Evolutionary conservation across 2,113 vertebrate genomes (phyloP), one percentile per base, ranked within the genome.

Genomic region (Gnathonemus longibarbis): DNA sequence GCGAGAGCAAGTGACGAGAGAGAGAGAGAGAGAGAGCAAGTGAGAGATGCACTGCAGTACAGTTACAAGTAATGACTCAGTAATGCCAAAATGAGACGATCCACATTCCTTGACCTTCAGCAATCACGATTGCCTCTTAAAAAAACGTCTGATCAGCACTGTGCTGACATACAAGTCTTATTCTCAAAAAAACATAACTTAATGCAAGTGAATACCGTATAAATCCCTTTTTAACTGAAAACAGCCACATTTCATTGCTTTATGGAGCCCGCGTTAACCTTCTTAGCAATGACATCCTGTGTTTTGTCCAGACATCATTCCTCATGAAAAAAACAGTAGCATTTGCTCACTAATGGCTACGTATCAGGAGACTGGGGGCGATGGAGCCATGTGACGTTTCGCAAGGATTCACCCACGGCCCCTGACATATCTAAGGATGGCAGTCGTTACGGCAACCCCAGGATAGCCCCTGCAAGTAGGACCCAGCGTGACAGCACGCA

Each of bases 31-130:
- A 42, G 80, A 3, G 80, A 0, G 24, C 6, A 35, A n/a, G 35
- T 17, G 52, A 62, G 87, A 45, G 35, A 88, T 35, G 56, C 56
- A 42, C 87, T 88, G 87, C 87, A 50, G 87, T 50, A 62, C 56
- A 62, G 87, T 45, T 56, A 87, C 53, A 45, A 88, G 53, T 88
- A 88, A 88, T 88, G 87, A 66, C 35, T 88, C 87, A 66, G 52
- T 66, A 88, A 66, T 35, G 56, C 87, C 56, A 58, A 62, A 88
- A 88, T 88, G 52, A 88, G 35, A 15, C 19, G 8, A 66, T 39
- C 35, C 52, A 62, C 87, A 53, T 62, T 66, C 53, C 39, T 50
- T 88, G 87, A 88, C 87, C 87, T 88, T 88, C 87, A 88, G 31
- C 48, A 15, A 24, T 87, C 49, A 35, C 27, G 5, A n/a, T 56